A percentile compares a stretch with the other conserved stretches of the same genome.
These are phyloP conservation scores for Ranitomeya imitator DNA, from an alignment of 2,113 vertebrate species.

Conservation along the genomic window DNA sequence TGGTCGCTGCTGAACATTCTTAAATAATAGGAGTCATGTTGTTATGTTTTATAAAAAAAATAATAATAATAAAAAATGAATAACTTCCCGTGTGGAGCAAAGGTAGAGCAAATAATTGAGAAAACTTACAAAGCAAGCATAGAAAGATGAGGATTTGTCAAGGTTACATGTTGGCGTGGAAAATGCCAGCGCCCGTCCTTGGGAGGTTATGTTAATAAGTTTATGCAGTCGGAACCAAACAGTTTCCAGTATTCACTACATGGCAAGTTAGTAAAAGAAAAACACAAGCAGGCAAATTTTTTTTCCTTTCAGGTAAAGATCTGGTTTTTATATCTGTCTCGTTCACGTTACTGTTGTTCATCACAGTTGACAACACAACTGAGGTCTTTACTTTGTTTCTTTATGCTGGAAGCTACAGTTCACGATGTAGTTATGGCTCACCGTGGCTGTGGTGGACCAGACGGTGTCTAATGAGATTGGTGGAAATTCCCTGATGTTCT, in stretches of 20 bases:
- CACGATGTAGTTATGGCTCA: conserved; percentile 1
- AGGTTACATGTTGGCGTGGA: conserved; percentile 37
- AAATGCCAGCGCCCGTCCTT: conserved; percentile 32
- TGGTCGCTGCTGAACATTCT: not conserved
- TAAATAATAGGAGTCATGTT: not conserved
- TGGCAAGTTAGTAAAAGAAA: not conserved
- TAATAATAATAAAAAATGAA: not conserved
- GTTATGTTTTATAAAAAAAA: not conserved
- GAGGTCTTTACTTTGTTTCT: conserved; percentile 19
- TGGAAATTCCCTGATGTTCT: not conserved
- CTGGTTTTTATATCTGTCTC: conserved; percentile 47
- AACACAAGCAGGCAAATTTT: not conserved
- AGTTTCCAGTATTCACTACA: conserved; percentile 37
- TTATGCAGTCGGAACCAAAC: not conserved
- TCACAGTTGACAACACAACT: conserved; percentile 19
- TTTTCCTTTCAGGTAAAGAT: not conserved
- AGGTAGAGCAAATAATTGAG: conserved; percentile 11
- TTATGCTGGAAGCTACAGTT: conserved; percentile 5
- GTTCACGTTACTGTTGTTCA: conserved; percentile 36
- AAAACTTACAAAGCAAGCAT: not conserved
- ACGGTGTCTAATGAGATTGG: not conserved
- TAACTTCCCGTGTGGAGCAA: not conserved
- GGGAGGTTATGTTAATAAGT: conserved; percentile 24
- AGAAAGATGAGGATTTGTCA: conserved; percentile 28
- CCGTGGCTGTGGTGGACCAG: conserved; percentile 19